phyloP scores from a whole-genome alignment of 2,888 invertebrate genomes.

The Apotomis betuletana region DNA sequence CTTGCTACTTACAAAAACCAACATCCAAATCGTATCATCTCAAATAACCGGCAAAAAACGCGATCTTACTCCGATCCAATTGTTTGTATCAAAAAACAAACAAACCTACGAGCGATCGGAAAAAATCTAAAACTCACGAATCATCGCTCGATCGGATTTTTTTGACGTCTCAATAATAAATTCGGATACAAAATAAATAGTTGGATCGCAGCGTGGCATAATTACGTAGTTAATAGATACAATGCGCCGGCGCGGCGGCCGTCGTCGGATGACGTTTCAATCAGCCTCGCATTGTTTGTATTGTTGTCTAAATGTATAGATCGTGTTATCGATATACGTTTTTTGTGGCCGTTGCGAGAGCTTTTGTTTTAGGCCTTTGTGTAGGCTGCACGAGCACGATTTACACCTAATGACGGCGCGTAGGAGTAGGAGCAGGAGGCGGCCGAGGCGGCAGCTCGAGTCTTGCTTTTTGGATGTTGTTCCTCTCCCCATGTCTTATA shows the following conservation, averaged over 20 bases:
- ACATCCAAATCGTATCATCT: constrained; percentile 39
- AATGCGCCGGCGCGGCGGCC: constrained; percentile 75
- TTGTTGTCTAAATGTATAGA: constrained; percentile 80
- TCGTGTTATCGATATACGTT: constrained; percentile 82
- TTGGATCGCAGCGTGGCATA: constrained; percentile 77
- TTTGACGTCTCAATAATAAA: constrained; percentile 73
- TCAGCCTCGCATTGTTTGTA: constrained; percentile 82
- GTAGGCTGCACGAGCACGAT: constrained; percentile 12
- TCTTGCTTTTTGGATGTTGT: constrained; percentile 19
- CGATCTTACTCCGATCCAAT: constrained; percentile 34
- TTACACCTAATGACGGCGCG: constrained; percentile 11
- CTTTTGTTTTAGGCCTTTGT: constrained; percentile 59
- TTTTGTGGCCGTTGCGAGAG: constrained; percentile 55
- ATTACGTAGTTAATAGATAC: constrained; percentile 81
- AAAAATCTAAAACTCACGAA: constrained; percentile 64
- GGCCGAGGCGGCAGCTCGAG: constrained; percentile 1
- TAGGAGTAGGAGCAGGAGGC: constrained; percentile 3
- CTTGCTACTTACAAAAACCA: constrained; percentile 37
- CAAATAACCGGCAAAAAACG: constrained; percentile 35
- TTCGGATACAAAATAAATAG: constrained; percentile 80
- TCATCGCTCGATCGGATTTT: constrained; percentile 75
- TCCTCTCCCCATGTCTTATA: no score
- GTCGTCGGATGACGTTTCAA: constrained; percentile 82
- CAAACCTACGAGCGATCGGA: constrained; percentile 52
- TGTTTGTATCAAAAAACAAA: constrained; percentile 52